A percentile compares a stretch with the other conserved stretches of the same genome.
Evolutionary conservation across 2,888 invertebrate genomes (phyloP).

Genomic region (Eutolmus rufibarbis): DNA sequence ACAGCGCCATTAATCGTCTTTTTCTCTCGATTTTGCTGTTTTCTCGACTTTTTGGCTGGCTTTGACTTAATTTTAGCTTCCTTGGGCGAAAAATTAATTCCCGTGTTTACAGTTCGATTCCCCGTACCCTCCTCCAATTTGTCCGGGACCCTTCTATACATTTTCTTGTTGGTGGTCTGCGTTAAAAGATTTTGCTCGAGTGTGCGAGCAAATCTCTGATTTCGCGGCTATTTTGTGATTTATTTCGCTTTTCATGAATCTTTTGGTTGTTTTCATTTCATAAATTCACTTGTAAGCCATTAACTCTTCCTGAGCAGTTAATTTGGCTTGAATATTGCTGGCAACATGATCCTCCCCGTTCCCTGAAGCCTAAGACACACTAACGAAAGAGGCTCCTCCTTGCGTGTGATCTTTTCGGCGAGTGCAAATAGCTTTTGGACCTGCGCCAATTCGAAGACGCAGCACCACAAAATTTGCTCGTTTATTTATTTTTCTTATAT

Average conservation of each 20-base stretch:
- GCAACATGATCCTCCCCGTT: slow-evolving; percentile 20
- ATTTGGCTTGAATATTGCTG: slow-evolving; percentile 25
- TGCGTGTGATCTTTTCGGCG: slow-evolving; percentile 26
- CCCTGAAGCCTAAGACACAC: not conserved
- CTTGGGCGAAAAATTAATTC: slow-evolving; percentile 18
- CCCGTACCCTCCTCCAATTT: not conserved
- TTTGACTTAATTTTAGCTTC: slow-evolving; percentile 27
- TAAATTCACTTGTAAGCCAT: slow-evolving; percentile 36
- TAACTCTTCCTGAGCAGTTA: slow-evolving; percentile 36
- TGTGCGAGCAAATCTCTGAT: not conserved
- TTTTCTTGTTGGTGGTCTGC: not conserved
- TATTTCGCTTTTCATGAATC: slow-evolving; percentile 11
- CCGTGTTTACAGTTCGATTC: not conserved
- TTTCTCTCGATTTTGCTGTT: not conserved
- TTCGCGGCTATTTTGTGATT: not conserved
- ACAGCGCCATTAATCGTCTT: slow-evolving; percentile 8
- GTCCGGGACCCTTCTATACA: not conserved
- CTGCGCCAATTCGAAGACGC: not conserved
- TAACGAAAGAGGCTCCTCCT: not conserved
- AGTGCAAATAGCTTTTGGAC: slow-evolving; percentile 18
- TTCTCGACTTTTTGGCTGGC: not conserved
- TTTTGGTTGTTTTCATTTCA: slow-evolving; percentile 33
- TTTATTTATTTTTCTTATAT: not conserved
- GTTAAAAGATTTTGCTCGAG: not conserved
- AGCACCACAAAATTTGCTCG: not conserved